These are phyloP conservation scores for Melanotus villosus DNA, from an alignment of 2,888 invertebrate species.

Conservation along the genomic window DNA sequence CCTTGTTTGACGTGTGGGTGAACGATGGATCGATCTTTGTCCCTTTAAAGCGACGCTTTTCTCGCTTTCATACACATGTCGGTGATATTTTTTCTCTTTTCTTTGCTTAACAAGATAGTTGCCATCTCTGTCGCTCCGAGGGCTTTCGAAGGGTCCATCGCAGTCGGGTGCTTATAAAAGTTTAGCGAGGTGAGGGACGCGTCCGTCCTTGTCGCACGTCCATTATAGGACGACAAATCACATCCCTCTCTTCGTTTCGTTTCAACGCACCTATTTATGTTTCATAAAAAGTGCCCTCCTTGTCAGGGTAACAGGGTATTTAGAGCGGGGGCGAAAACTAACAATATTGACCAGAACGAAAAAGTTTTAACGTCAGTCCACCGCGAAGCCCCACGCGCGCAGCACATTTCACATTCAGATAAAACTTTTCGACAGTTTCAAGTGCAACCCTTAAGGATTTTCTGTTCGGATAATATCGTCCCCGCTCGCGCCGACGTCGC, in stretches of 20 bases:
- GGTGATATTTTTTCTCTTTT: slow-evolving; percentile 65
- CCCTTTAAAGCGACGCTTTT: slow-evolving; percentile 61
- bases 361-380: slow-evolving; percentile 64
- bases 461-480: slow-evolving; percentile 57
- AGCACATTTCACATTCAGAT: slow-evolving; percentile 13
- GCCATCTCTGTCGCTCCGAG: slow-evolving; percentile 53
- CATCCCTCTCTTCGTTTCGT: slow-evolving; percentile 56
- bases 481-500: slow-evolving; percentile 69
- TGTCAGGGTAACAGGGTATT: slow-evolving; percentile 61
- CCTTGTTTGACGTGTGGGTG: slow-evolving; percentile 57
- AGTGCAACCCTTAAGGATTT: slow-evolving; percentile 42
- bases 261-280: slow-evolving; percentile 65
- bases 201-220: slow-evolving; percentile 51
- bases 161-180: slow-evolving; percentile 51
- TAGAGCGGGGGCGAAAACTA: slow-evolving; percentile 63
- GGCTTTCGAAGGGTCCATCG: slow-evolving; percentile 30
- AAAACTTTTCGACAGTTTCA: slow-evolving; percentile 41
- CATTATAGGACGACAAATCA: slow-evolving; percentile 61
- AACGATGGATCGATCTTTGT: slow-evolving; percentile 59
- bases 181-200: slow-evolving; percentile 51
- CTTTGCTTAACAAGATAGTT: slow-evolving; percentile 59
- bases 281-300: slow-evolving; percentile 69
- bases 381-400: slow-evolving; percentile 51
- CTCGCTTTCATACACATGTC: slow-evolving; percentile 63
- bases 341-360: slow-evolving; percentile 66